phyloP scores from a whole-genome alignment of 2,888 invertebrate species.

The Drosophila nr. fundita region DNA sequence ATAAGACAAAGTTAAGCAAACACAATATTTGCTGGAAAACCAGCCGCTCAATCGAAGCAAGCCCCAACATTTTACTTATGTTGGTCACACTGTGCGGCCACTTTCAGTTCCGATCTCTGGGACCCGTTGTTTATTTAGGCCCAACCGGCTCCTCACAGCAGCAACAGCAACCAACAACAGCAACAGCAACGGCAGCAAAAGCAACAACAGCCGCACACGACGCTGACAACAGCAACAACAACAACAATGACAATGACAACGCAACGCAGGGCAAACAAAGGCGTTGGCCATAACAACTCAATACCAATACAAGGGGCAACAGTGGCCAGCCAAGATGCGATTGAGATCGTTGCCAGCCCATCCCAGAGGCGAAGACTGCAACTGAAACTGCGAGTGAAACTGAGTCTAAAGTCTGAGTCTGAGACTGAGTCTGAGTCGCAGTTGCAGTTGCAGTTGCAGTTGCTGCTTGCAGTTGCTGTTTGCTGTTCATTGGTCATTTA shows the following conservation, averaged over 20 bases:
- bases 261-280: slow-evolving; percentile 74
- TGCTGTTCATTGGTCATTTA: slow-evolving; percentile 60
- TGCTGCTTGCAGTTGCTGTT: too few relatives aligned
- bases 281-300: slow-evolving; percentile 78
- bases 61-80: not conserved
- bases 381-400: slow-evolving; percentile 7
- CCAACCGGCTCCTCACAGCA: slow-evolving; percentile 68
- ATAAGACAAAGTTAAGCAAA: not conserved
- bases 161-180: slow-evolving; percentile 54
- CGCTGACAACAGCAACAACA: slow-evolving; percentile 47
- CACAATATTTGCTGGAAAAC: not conserved
- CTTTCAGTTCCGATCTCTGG: slow-evolving; percentile 48
- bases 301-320: slow-evolving; percentile 51
- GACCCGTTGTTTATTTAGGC: slow-evolving; percentile 70
- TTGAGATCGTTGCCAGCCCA: slow-evolving; percentile 59
- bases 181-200: slow-evolving; percentile 23
- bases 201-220: slow-evolving; percentile 70
- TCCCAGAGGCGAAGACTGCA: slow-evolving; percentile 11
- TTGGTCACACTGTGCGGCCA: slow-evolving; percentile 46
- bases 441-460: not conserved
- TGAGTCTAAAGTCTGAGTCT: slow-evolving; percentile 5
- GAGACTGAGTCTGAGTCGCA: slow-evolving; percentile 7
- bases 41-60: slow-evolving; percentile 1
- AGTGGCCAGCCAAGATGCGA: slow-evolving; percentile 45
- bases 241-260: slow-evolving; percentile 77